These are phyloP conservation scores for Malurus melanocephalus DNA, from an alignment of 2,113 vertebrate species.

Conservation along the genomic window DNA sequence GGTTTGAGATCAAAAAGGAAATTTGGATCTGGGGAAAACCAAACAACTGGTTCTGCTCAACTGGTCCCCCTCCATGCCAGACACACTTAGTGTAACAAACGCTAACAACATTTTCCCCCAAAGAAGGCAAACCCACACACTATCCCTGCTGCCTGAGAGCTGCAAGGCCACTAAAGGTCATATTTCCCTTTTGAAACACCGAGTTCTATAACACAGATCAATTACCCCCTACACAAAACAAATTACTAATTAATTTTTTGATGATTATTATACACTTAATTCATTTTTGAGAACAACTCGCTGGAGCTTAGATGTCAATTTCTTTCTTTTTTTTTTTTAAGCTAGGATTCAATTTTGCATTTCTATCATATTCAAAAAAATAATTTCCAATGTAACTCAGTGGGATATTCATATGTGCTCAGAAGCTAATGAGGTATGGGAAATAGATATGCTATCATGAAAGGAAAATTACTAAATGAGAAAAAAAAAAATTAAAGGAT, in stretches of 20 bases:
- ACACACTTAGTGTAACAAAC: not conserved
- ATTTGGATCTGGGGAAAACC: not conserved
- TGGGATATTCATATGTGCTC: conserved; percentile 72
- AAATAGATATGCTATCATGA: conserved; percentile 74
- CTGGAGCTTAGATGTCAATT: conserved; percentile 74
- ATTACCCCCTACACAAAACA: conserved; percentile 35
- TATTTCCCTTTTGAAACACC: conserved; percentile 14
- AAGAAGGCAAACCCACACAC: not conserved
- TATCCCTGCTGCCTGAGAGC: not conserved
- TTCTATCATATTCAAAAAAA: conserved; percentile 71
- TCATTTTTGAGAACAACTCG: conserved; percentile 58
- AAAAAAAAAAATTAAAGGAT: conserved; percentile 70
- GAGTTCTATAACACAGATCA: conserved; percentile 39
- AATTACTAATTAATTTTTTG: conserved; percentile 65
- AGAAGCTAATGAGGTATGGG: conserved; percentile 79
- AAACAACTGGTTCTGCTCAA: not conserved
- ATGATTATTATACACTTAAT: conserved; percentile 18
- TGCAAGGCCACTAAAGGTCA: conserved; percentile 40
- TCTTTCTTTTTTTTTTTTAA: conserved; percentile 66
- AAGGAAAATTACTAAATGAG: conserved; percentile 74
- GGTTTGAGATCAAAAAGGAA: not conserved
- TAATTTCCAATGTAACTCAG: conserved; percentile 74
- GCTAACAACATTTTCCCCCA: not conserved
- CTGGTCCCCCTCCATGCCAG: not conserved
- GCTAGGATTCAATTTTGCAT: conserved; percentile 72